Evolutionary conservation across 1,140 invertebrate species (phyloP), one percentile per base, ranked within the genome.

Genomic region (Sarcophaga peregrina): DNA sequence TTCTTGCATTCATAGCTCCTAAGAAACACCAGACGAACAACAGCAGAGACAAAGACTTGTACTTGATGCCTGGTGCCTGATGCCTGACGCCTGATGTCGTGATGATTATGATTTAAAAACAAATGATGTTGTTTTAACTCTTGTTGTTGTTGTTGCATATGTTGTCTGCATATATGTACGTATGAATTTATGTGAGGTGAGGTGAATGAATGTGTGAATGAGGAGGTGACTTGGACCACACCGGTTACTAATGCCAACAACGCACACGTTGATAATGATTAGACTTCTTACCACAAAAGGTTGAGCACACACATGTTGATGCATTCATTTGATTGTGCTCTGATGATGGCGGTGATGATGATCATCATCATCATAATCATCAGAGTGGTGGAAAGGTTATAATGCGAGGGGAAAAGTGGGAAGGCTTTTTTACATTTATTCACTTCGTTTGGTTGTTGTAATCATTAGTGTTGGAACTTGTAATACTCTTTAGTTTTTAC

Each of bases 211-310:
- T 68, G 17, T 20, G 62, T 37, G 25, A 37, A 37, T 68, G 62
- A 68, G 20, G 17, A 20, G 20, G 62, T 68, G 62, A 68, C 62
- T 68, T 68, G 62, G 62, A 68, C 62, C 62, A 68, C 62, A 68
- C 62, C 62, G 62, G 62, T 37, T 37, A 68, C 62, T 68, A 68
- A 68, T 68, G 62, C 62, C 62, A 68, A 68, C 62, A 68, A 68
- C 62, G 7, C 62, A 68, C 62, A 68, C 62, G 62, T 68, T 68
- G 62, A 68, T 68, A 20, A 68, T 68, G 54, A 58, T 58, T 37
- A 20, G 17, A 68, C n/a, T 68, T 68, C 17, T 68, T 68, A 20
- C 17, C 17, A 68, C 7, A 68, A 25, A 25, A 15, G 62, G 10
- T 20, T 20, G 62, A 68, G 17, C 20, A 68, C 8, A 52, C 50